A percentile compares a stretch with the other conserved stretches of the same genome.
phyloP scores from a whole-genome alignment of 2,113 vertebrate species.

The Chlorodrepanis virens region DNA sequence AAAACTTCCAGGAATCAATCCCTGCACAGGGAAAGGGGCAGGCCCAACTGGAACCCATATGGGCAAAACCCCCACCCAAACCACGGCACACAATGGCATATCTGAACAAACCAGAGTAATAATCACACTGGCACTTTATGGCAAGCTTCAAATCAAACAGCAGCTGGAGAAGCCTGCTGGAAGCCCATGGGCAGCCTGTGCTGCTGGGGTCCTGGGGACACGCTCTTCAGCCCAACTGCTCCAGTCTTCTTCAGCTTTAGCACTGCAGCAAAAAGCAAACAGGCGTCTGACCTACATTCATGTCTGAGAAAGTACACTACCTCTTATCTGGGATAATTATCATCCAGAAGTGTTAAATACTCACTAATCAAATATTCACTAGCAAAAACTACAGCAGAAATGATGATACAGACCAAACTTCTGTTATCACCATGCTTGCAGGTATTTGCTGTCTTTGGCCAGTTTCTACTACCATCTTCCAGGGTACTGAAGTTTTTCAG shows the following conservation, averaged over 20 bases:
- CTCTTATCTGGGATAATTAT: not conserved
- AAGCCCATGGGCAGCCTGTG: not conserved
- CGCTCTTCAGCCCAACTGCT: not conserved
- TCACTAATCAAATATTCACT: conserved; percentile 6
- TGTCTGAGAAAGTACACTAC: not conserved
- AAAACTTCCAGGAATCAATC: not conserved
- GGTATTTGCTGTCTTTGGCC: not conserved
- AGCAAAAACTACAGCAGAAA: not conserved
- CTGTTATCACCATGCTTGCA: not conserved
- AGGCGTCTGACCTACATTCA: not conserved
- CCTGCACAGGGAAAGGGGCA: not conserved
- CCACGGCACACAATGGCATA: not conserved
- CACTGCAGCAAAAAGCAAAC: not conserved
- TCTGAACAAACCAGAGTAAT: not conserved
- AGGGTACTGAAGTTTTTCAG: not conserved
- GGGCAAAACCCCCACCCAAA: not conserved
- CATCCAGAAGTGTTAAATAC: not conserved
- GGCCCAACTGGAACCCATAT: not conserved
- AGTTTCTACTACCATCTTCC: not conserved
- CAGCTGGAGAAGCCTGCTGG: not conserved
- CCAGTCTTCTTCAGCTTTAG: not conserved
- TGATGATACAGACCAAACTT: not conserved
- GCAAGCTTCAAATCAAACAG: not conserved
- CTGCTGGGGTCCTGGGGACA: not conserved
- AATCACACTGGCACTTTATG: not conserved